Evolutionary conservation across 2,797 vertebrate genomes (phyloP).

Genomic region (Semotilus atromaculatus): DNA sequence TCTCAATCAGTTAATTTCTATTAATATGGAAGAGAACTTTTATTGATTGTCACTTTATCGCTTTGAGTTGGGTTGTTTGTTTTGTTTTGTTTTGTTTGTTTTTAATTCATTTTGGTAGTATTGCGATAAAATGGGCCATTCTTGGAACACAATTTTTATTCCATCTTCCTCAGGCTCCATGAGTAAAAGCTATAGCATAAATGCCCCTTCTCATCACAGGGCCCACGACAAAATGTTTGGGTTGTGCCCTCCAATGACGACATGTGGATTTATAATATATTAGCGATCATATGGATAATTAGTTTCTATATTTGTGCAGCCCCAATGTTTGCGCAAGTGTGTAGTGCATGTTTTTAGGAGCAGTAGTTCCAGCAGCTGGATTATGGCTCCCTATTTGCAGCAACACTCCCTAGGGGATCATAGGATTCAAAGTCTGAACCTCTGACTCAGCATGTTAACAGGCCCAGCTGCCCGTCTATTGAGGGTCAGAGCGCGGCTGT

Average conservation of each 20-base stretch:
- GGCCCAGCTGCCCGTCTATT: constrained; percentile 53
- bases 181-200: not conserved
- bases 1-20: not conserved
- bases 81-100: not conserved
- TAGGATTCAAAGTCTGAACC: constrained; percentile 25
- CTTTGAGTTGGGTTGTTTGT: not conserved
- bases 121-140: not conserved
- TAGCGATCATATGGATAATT: not conserved
- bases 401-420: constrained; percentile 10
- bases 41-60: not conserved
- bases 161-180: too few species aligned
- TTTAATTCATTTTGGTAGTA: not conserved
- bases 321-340: constrained; percentile 37
- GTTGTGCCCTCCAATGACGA: not conserved
- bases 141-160: not conserved
- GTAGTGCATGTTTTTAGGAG: not conserved
- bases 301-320: not conserved
- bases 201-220: not conserved
- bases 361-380: constrained; percentile 42
- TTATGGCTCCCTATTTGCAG: constrained; percentile 19
- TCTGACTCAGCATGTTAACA: constrained; percentile 41
- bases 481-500: constrained; percentile 43
- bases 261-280: not conserved
- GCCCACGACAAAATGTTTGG: not conserved
- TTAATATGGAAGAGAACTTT: not conserved